Percentiles rank a stretch among this genome's conserved stretches.
Conservation (phyloP, 2,888 invertebrate genomes). For the Thecocarcelia acutangulata region DNA sequence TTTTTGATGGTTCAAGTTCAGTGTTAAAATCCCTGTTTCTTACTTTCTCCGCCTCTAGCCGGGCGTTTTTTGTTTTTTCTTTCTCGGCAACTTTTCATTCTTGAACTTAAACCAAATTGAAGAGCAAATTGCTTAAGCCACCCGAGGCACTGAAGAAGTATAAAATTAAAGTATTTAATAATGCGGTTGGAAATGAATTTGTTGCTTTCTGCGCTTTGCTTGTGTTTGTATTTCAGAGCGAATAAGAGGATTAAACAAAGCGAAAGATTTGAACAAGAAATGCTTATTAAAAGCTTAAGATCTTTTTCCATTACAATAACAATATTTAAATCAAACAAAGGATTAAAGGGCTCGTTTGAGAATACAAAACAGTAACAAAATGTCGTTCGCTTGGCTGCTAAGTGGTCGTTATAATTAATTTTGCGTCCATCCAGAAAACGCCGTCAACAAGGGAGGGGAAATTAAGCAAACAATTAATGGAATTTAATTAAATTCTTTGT, state of each 20-base stretch:
- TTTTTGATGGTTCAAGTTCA: slow-evolving; percentile 55
- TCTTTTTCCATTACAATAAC: slow-evolving; percentile 9
- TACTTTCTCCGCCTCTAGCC: neutral
- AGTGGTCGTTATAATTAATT: slow-evolving; percentile 39
- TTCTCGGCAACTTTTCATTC: neutral
- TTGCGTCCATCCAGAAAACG: slow-evolving; percentile 8
- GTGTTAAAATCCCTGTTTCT: slow-evolving; percentile 49
- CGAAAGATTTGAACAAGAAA: slow-evolving; percentile 46
- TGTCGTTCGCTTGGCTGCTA: neutral
- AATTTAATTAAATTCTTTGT: slow-evolving; percentile 8
- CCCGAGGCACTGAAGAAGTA: neutral
- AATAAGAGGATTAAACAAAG: slow-evolving; percentile 54
- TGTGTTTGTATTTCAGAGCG: neutral
- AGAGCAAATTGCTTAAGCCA: slow-evolving; percentile 19
- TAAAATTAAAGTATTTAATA: slow-evolving; percentile 55
- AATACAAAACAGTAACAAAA: neutral
- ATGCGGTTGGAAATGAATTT: slow-evolving; percentile 54
- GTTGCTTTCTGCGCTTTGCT: neutral
- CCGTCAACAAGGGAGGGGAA: neutral
- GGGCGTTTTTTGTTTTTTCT: neutral
- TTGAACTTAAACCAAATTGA: neutral
- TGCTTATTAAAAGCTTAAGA: slow-evolving; percentile 46
- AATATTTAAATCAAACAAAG: slow-evolving; percentile 39
- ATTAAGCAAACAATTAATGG: slow-evolving; percentile 30
- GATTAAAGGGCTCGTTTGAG: slow-evolving; percentile 28